Evolutionary conservation across 2,797 vertebrate genomes (phyloP), one percentile per base, ranked within the genome.

Genomic region (Oophaga sylvatica): DNA sequence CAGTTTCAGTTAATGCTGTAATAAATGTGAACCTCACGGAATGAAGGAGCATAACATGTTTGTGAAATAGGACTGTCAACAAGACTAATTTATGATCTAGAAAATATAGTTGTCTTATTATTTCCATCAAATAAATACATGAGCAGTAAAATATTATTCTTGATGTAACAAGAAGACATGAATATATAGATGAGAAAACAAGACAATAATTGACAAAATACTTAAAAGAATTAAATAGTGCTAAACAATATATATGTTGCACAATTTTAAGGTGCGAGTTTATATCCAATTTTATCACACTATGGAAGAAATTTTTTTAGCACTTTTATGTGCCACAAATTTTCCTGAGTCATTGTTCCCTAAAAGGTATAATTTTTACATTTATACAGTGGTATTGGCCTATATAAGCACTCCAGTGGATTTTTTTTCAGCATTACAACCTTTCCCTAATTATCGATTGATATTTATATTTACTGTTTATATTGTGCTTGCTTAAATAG

Each of bases 21-120:
- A 85, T 81, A 31, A 71, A 84, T 88, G 59, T 81, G 22, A 57
- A 59, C 62, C 26, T 85, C 63, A 59, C 19, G 63, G 67, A 59
- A 85, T 81, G 29, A 85, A 75, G 13, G 29, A 59, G 76, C 71
- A 83, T 45, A 67, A 88, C 67, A 81, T 65, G 68, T 88, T 65
- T 85, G 78, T 60, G 84, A 68, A 85, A 65, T 81, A 80, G n/a
- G 80, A 63, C 81, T 88, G 82, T 81, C 78, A 85, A 81, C 67
- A 80, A 88, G 82, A 65, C 83, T 75, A 68, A 81, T 84, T 80
- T 85, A 59, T 80, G 65, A 84, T 80, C 65, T 41, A 41, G 35
- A 41, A 41, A 41, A 41, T 41, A 41, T 5, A 41, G 35, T 5
- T 41, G 35, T 41, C 35, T 41, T 41, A 41, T 41, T 85, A 88